Evolutionary conservation across 2,113 vertebrate genomes (phyloP).

Genomic region (Ictidomys tridecemlineatus): DNA sequence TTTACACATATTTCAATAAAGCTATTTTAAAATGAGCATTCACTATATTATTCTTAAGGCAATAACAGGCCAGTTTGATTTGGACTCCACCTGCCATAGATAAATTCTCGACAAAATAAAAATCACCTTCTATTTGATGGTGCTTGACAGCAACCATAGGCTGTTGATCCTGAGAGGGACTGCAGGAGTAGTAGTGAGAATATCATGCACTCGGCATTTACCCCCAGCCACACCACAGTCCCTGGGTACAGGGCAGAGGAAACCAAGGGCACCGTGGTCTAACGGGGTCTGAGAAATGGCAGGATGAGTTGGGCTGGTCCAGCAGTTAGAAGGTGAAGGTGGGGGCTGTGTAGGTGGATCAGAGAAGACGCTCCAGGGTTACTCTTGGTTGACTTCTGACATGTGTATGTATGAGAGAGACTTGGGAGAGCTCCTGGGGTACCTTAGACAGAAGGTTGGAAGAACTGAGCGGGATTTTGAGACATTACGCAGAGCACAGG

Average conservation of each 20-base stretch:
- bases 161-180: background rate
- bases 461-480: background rate
- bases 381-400: background rate
- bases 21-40: background rate
- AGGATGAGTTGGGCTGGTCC: background rate
- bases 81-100: background rate
- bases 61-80: background rate
- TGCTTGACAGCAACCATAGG: background rate
- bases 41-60: background rate
- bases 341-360: fast-evolving
- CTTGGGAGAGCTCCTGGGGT: background rate
- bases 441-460: no score
- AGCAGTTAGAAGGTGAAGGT: background rate
- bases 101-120: background rate
- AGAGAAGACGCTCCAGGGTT: background rate
- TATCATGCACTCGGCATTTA: background rate
- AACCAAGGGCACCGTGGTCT: background rate
- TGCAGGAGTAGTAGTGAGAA: background rate
- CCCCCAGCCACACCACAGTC: no score
- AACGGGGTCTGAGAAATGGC: background rate
- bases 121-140: background rate
- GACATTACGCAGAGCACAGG: background rate
- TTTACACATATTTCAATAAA: background rate
- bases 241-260: no score
- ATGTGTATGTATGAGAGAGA: no score